Percentiles rank a stretch among this genome's conserved stretches.
Evolutionary conservation across 2,888 invertebrate genomes (phyloP).

Genomic region (Eupithecia subumbrata): DNA sequence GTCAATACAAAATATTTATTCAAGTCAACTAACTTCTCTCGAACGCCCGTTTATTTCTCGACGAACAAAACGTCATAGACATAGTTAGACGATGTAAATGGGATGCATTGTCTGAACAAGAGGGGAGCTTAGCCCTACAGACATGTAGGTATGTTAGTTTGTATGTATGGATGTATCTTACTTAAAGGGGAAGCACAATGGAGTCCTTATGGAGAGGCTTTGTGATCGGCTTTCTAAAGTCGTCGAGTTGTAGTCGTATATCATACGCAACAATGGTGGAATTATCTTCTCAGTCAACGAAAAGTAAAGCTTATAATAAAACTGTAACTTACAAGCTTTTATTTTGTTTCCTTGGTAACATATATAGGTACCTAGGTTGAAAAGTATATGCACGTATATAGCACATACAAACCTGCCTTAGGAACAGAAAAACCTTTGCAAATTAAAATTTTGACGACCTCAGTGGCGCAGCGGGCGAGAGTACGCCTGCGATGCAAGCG

Average conservation of each 20-base stretch:
- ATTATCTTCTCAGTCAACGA: slow-evolving; percentile 2
- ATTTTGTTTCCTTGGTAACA: neutral
- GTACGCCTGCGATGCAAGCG: too few species aligned
- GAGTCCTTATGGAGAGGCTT: slow-evolving; percentile 22
- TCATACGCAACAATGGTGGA: slow-evolving; percentile 19
- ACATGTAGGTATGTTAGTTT: slow-evolving; percentile 1
- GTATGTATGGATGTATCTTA: slow-evolving; percentile 12
- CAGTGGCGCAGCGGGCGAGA: too few species aligned
- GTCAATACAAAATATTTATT: neutral
- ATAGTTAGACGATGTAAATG: neutral
- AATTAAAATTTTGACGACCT: too few species aligned
- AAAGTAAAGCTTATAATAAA: neutral
- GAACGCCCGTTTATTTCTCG: neutral
- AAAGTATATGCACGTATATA: neutral
- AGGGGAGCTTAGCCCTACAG: slow-evolving; percentile 19
- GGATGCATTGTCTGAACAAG: slow-evolving; percentile 26
- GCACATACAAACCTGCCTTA: neutral
- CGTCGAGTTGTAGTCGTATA: slow-evolving; percentile 17
- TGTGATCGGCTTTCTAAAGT: slow-evolving; percentile 26
- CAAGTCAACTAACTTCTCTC: neutral
- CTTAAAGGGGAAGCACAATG: slow-evolving; percentile 25
- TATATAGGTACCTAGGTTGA: neutral
- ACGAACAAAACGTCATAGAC: neutral
- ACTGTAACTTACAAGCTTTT: neutral
- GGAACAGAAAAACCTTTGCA: neutral